Base-by-base conservation (phyloP, 2,888 invertebrate genomes). In the Apamea anceps region DNA sequence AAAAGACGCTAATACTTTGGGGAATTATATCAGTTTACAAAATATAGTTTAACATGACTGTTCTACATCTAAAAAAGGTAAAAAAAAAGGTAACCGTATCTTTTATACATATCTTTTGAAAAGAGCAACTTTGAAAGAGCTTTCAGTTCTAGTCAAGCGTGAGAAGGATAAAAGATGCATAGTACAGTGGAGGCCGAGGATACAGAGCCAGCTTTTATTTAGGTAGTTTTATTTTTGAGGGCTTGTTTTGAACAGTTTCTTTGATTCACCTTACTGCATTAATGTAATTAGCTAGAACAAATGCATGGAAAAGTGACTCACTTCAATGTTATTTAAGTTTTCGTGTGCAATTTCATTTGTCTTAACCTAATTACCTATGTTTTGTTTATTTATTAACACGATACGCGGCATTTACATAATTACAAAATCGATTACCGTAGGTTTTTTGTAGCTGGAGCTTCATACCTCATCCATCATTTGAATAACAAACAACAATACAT, bases 121-220 rank as follows among this genome's bases (percentile, higher is more conserved):
- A 89, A 82, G 87, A 85, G 82, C 79, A 87, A 89, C 85, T 88
- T 82, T 88, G 72, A 82, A 88, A 86, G 77, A 57, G 73, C 86
- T 85, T 86, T 87, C 80, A 75, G 63, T 77, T 77, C 66, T 72
- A 86, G 79, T 82, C 79, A 71, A 79, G 76, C 87, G 88, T 86
- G 75, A 57, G 45, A 76, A 79, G 85, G 89, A 89, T 89, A 88
- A 89, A 89, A 87, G 81, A 88, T 85, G 78, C 72, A 85, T 72
- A 0, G 25, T 85, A 85, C 79, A 89, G 25, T 88, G 81, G 12
- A 28, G 76, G 78, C 72, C 81, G n/a, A 37, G 45, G 65, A 51
- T 66, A 81, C 37, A 12, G 72, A 13, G 18, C 0, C 63, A 66
- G 28, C 32, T 62, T 54, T 51, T 67, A 25, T 81, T 54, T 25